Base-by-base conservation (phyloP, 1,140 invertebrate species). In the Temnothorax nylanderi region DNA sequence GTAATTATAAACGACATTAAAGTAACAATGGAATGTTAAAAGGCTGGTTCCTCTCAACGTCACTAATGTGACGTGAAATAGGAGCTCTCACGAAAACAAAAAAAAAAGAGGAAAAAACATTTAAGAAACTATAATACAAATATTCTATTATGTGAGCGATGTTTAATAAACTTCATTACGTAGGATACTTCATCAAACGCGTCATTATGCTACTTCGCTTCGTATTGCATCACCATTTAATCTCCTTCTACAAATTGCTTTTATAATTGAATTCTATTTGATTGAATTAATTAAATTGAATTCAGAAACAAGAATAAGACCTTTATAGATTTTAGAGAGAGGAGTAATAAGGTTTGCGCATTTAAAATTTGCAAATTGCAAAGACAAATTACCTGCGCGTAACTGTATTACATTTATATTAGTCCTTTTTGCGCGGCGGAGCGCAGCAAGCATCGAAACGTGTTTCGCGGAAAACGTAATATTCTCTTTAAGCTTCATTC, bases 1-100 rank as follows among this genome's bases (percentile, higher is more conserved):
- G 62, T 80, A 90, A 90, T 90, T 88, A 88, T 72, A 44, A 69
- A 58, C 54, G 74, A 86, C 88, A 69, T 84, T 89, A 80, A 82
- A 89, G 84, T 87, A 82, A 89, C 71, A 47, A n/a, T 62, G 11
- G 18, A 74, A 74, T 18, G 41, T 74, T 18, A 69, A 54, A 41
- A 65, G 16, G n/a, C 41, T 16, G 26, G 2, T 2, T 37, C 34
- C 64, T 41, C 37, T 67, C 64, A 47, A 5, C 37, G 64, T 67
- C 1, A 34, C 21, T n/a, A 37, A 8, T 4, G 60, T 5, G 32
- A 65, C 37, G 5, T 56, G 1, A 41, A 74, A 56, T 41, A 56
- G 4, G n/a, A 51, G 11, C 6, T 6, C 16, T 34, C 18, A 8
- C 5, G 32, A 21, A 75, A 56, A 75, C 32, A 21, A 16, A 51